Evolutionary conservation across 2,797 vertebrate genomes (phyloP).

Genomic region (Sebastes hubbsi): DNA sequence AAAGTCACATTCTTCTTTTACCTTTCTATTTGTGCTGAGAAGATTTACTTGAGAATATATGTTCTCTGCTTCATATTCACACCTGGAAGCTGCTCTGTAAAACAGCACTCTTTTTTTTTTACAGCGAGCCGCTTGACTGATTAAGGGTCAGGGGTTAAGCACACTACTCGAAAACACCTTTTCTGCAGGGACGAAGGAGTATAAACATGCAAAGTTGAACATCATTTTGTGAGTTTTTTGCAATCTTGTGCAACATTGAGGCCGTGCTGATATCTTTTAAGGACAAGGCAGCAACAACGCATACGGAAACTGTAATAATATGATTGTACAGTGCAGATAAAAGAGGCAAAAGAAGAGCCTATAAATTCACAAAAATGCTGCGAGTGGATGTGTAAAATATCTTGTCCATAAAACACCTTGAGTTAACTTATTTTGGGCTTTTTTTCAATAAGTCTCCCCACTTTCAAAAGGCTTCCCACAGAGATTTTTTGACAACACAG

Average conservation of each 20-base stretch:
- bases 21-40: not conserved
- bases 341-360: not conserved
- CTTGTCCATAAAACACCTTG: not conserved
- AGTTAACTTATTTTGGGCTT: not conserved
- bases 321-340: not conserved
- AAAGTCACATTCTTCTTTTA: not conserved
- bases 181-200: not conserved
- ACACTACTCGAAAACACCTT: not conserved
- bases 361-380: not conserved
- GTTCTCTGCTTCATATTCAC: not conserved
- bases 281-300: not conserved
- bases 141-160: slow-evolving; percentile 13
- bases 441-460: not conserved
- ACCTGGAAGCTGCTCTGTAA: slow-evolving; percentile 16
- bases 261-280: not conserved
- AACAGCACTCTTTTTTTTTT: not conserved
- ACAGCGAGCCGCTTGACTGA: not conserved
- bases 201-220: not conserved
- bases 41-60: not conserved
- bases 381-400: not conserved
- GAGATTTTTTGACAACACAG: not conserved
- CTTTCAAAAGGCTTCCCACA: not conserved
- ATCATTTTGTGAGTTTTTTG: not conserved
- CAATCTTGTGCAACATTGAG: not conserved
- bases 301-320: not conserved